These are phyloP conservation scores for Masticophis lateralis DNA, from an alignment of 2,797 vertebrate genomes.

Conservation along the genomic window DNA sequence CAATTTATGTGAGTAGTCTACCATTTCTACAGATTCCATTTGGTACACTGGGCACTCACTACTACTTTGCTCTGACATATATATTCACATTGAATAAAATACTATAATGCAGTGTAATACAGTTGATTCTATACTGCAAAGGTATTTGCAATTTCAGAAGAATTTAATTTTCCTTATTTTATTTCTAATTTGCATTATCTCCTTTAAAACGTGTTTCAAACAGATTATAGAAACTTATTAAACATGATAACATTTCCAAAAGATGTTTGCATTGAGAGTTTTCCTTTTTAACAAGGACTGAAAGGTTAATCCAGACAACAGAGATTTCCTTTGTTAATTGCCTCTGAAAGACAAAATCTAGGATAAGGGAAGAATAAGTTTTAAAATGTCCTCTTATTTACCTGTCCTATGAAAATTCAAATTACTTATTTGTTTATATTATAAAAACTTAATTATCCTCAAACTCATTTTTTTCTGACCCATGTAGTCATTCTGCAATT, in stretches of 20 bases:
- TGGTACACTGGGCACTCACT: neutral
- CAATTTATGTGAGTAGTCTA: slow-evolving; percentile 55
- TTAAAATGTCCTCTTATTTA: neutral
- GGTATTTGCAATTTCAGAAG: neutral
- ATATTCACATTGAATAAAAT: neutral
- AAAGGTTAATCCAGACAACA: neutral
- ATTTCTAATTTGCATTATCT: neutral
- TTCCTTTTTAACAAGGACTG: neutral
- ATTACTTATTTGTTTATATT: neutral
- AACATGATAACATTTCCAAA: neutral
- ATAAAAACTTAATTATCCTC: neutral
- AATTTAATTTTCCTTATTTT: neutral
- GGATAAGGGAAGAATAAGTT: neutral
- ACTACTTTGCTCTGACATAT: neutral
- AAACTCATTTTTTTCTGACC: neutral
- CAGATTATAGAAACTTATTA: neutral
- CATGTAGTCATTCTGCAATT: neutral
- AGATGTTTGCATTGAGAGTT: neutral
- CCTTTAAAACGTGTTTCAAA: neutral
- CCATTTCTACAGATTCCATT: neutral
- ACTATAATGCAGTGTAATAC: neutral
- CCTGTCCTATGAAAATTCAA: neutral
- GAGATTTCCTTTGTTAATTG: neutral
- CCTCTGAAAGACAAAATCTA: neutral
- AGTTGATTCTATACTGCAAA: neutral